A percentile compares a stretch with the other conserved stretches of the same genome.
Conservation (phyloP, 2,888 invertebrate species). For the Volucella bombylans region DNA sequence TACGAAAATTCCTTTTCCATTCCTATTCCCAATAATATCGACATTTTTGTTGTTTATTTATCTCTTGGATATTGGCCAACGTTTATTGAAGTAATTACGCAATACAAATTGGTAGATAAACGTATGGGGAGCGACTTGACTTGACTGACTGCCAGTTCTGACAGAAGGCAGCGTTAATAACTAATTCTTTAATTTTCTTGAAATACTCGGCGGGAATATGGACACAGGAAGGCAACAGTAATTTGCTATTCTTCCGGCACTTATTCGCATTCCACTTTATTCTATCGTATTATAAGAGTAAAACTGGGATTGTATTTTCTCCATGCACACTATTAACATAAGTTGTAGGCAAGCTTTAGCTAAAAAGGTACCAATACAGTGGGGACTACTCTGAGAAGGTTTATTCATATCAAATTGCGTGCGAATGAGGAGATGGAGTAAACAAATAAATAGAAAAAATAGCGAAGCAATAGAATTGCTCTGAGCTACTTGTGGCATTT, state of each 20-base stretch:
- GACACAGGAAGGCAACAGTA: constrained; percentile 27
- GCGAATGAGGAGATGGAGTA: constrained; percentile 46
- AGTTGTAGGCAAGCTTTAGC: background rate
- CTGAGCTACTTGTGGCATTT: constrained; percentile 59
- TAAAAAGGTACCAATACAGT: constrained; percentile 9
- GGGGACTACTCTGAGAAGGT: constrained; percentile 29
- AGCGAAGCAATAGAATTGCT: constrained; percentile 23
- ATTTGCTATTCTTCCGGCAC: constrained; percentile 49
- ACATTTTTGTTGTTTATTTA: constrained; percentile 63
- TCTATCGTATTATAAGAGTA: constrained; percentile 1
- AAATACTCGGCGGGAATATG: background rate
- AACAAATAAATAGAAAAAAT: constrained; percentile 43
- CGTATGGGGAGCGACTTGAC: constrained; percentile 8
- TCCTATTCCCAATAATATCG: constrained; percentile 74
- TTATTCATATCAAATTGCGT: constrained; percentile 56
- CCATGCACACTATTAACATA: background rate
- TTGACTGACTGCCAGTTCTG: constrained; percentile 37
- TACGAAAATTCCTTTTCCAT: constrained; percentile 57
- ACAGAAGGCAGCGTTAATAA: constrained; percentile 40
- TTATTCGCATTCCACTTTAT: constrained; percentile 44
- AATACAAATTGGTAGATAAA: constrained; percentile 43
- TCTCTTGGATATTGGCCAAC: constrained; percentile 71
- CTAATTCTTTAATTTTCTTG: constrained; percentile 12
- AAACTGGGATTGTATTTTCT: constrained; percentile 14
- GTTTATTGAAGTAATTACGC: constrained; percentile 73